Evolutionary conservation across 2,113 vertebrate genomes (phyloP).

Genomic region (Hepsetus odoe): DNA sequence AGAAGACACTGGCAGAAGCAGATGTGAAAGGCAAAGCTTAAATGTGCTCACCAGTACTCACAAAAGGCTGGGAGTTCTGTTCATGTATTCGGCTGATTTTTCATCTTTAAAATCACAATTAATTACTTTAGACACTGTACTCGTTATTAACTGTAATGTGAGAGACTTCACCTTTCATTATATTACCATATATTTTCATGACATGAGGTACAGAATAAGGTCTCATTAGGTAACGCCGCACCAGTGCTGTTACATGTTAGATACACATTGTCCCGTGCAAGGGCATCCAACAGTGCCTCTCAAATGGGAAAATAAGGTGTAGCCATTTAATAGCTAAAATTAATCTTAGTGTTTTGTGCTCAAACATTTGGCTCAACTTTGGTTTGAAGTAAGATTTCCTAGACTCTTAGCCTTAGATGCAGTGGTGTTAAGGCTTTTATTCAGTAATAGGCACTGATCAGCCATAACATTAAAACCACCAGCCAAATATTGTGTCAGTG

Average conservation of each 20-base stretch:
- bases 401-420: not conserved
- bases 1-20: conserved; percentile 65
- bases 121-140: not conserved
- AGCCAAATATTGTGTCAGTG: too few species aligned
- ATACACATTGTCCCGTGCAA: too few species aligned
- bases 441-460: too few species aligned
- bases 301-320: not conserved
- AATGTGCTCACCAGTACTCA: conserved; percentile 10
- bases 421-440: conserved; percentile 24
- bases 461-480: too few species aligned
- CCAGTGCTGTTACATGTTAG: too few species aligned
- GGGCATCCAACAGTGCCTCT: not conserved
- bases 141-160: not conserved
- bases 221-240: not conserved
- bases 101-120: not conserved
- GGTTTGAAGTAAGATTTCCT: not conserved
- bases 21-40: conserved; percentile 80
- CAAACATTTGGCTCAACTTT: not conserved
- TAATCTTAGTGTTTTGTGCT: not conserved
- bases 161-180: not conserved
- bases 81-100: not conserved
- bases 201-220: not conserved
- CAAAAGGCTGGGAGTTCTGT: not conserved
- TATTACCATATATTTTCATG: not conserved
- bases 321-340: not conserved